Percentiles rank a stretch among this genome's conserved stretches.
phyloP scores from a whole-genome alignment of 92 coral and sea anemone genomes.

The Chrysogorgia sp. region DNA sequence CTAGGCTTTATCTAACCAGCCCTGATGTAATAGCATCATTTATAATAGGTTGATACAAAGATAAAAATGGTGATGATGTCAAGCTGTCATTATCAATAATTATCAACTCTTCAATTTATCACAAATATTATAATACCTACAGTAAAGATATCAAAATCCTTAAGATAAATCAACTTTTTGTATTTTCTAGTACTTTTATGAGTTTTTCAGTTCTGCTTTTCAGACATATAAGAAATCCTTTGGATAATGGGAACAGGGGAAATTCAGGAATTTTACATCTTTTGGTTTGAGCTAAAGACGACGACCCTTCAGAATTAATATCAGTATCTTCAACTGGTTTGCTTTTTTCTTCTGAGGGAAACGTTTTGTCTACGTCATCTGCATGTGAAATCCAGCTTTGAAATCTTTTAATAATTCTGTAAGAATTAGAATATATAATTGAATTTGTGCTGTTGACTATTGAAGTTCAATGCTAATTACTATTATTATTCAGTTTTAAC shows the following conservation, averaged over 20 bases:
- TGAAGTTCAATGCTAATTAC: too few species aligned
- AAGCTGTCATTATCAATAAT: too few species aligned
- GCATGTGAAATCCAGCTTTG: slow-evolving; percentile 46
- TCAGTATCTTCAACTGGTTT: neutral
- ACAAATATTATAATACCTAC: neutral
- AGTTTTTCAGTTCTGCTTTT: slow-evolving; percentile 68
- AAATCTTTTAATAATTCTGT: slow-evolving; percentile 46
- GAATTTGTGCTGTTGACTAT: too few species aligned
- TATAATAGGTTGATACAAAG: too few species aligned
- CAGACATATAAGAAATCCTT: slow-evolving; percentile 81
- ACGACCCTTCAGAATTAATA: neutral
- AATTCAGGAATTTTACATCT: slow-evolving; percentile 65
- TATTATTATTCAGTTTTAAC: too few species aligned
- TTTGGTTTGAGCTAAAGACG: slow-evolving; percentile 16
- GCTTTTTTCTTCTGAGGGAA: neutral
- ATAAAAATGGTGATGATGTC: too few species aligned
- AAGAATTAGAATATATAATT: neutral
- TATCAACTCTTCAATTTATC: neutral
- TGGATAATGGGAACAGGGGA: slow-evolving; percentile 90
- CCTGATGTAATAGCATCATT: too few species aligned
- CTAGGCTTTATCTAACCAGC: too few species aligned
- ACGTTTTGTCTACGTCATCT: neutral
- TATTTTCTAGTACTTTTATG: slow-evolving; percentile 46
- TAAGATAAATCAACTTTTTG: neutral
- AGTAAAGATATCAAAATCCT: neutral